Evolutionary conservation across 1,140 invertebrate genomes (phyloP).

Genomic region (Drosophila sulfurigaster): DNA sequence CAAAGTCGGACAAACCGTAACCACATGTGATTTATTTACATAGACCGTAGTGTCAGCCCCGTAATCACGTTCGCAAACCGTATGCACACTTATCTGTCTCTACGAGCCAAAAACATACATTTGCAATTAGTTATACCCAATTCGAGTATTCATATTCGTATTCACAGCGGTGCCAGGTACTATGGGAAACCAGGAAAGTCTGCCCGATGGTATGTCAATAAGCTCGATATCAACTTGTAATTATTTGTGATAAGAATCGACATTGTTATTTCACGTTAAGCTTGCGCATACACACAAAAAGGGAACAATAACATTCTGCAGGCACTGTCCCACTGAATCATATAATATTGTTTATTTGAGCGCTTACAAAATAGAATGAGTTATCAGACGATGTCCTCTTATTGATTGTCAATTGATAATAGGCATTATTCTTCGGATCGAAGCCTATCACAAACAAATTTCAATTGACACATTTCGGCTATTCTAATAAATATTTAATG

Average conservation of each 20-base stretch:
- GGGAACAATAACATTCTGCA: slow-evolving; percentile 2
- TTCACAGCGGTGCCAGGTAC: not conserved
- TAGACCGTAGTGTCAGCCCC: slow-evolving; percentile 2
- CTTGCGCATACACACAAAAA: not conserved
- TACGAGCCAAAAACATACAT: not conserved
- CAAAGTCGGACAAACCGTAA: slow-evolving; percentile 7
- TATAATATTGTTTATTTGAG: not conserved
- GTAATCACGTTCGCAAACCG: slow-evolving; percentile 30
- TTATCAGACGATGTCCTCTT: not conserved
- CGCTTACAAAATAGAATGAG: not conserved
- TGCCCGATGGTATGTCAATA: slow-evolving; percentile 32
- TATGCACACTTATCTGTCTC: slow-evolving; percentile 26
- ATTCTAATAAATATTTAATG: no score
- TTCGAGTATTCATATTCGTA: not conserved
- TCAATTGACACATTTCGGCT: not conserved
- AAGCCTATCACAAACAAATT: not conserved
- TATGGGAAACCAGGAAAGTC: slow-evolving; percentile 39
- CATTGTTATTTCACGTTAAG: not conserved
- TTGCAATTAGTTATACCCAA: slow-evolving; percentile 6
- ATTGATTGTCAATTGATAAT: not conserved
- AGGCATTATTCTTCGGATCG: not conserved
- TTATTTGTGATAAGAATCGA: slow-evolving; percentile 2
- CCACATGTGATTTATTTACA: slow-evolving; percentile 22
- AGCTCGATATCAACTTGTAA: slow-evolving; percentile 10
- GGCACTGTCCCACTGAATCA: not conserved